phyloP scores from a whole-genome alignment of 1,140 invertebrate species.

The Drosophila murphyi region DNA sequence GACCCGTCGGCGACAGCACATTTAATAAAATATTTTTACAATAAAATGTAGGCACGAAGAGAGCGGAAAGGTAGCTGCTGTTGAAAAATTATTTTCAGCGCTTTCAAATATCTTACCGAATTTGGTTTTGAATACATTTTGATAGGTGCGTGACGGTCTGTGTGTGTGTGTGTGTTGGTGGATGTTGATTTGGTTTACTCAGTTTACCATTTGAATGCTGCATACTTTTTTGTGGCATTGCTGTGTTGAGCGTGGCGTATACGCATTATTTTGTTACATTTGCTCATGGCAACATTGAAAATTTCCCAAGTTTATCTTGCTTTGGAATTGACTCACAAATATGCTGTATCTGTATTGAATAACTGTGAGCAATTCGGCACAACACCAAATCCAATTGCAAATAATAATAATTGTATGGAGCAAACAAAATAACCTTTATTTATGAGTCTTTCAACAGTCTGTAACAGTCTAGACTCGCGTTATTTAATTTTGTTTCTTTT shows the following conservation, averaged over 20 bases:
- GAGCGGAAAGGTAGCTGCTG: constrained; percentile 14
- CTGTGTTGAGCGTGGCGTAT: constrained; percentile 32
- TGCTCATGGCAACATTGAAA: constrained; percentile 9
- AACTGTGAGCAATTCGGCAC: neutral
- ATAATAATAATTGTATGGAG: neutral
- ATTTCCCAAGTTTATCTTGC: constrained; percentile 8
- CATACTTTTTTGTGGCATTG: constrained; percentile 30
- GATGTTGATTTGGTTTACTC: neutral
- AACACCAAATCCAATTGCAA: neutral
- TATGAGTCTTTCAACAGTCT: neutral
- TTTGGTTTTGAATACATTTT: constrained; percentile 66
- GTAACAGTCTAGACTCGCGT: too few species aligned
- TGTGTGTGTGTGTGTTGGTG: neutral
- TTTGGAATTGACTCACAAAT: constrained; percentile 2
- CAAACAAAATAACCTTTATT: neutral
- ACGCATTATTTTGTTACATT: constrained; percentile 37
- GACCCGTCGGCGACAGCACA: constrained; percentile 48
- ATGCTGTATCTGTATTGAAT: neutral
- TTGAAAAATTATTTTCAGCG: constrained; percentile 71
- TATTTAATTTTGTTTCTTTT: neutral
- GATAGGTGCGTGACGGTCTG: constrained; percentile 3
- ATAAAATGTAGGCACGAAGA: neutral
- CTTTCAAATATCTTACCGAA: constrained; percentile 76
- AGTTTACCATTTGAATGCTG: constrained; percentile 24
- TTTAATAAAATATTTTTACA: constrained; percentile 70